Evolutionary conservation across 2,113 vertebrate species (phyloP).

Genomic region (Candoia aspera): DNA sequence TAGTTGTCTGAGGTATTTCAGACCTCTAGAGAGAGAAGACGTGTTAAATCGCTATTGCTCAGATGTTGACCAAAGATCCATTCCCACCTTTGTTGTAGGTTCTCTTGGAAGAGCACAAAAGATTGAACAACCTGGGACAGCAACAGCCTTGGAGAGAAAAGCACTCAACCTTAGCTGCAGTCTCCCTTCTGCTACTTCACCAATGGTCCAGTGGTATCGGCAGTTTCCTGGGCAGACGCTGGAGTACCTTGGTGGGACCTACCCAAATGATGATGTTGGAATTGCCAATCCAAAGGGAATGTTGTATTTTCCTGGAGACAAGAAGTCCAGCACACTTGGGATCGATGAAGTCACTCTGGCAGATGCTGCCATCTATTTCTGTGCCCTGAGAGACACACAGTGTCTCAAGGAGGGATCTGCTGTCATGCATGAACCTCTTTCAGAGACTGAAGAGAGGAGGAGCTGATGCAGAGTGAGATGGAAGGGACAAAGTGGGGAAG

Average conservation of each 20-base stretch:
- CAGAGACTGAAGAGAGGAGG: background rate
- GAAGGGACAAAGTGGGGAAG: background rate
- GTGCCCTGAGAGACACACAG: conserved; percentile 17
- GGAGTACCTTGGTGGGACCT: background rate
- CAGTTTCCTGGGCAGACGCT: background rate
- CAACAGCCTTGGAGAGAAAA: background rate
- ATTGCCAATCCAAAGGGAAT: background rate
- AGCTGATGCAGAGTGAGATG: background rate
- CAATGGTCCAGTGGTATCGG: background rate
- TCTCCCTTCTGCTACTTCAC: background rate
- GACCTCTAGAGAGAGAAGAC: background rate
- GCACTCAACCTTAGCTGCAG: background rate
- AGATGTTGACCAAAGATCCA: background rate
- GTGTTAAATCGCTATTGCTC: background rate
- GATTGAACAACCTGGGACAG: background rate
- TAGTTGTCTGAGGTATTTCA: background rate
- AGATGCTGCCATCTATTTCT: conserved; percentile 16
- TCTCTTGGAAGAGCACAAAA: background rate
- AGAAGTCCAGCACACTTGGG: background rate
- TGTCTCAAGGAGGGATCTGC: background rate
- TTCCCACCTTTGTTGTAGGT: background rate
- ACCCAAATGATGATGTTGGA: accelerated
- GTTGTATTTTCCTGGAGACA: background rate
- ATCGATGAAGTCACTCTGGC: background rate
- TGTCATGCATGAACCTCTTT: background rate